phyloP scores from a whole-genome alignment of 2,113 vertebrate genomes.

The Takifugu flavidus region DNA sequence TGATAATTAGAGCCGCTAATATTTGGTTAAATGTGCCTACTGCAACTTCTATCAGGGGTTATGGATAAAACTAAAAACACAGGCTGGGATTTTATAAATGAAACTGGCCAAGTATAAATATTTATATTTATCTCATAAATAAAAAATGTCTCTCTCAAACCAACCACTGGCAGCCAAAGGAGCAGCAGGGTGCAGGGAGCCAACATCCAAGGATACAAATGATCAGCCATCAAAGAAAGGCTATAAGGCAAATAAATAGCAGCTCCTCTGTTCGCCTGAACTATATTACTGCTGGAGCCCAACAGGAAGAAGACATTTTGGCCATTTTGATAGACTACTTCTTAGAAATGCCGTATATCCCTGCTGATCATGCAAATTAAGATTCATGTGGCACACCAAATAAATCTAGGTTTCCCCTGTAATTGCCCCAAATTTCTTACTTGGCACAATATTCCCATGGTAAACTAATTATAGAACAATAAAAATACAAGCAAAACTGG shows the following conservation, averaged over 20 bases:
- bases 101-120: too few relatives aligned
- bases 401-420: constrained; percentile 12
- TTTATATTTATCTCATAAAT: too few relatives aligned
- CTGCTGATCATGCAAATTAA: constrained; percentile 27
- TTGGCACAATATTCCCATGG: too few relatives aligned
- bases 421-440: constrained; percentile 12
- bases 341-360: constrained; percentile 28
- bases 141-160: too few relatives aligned
- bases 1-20: too few relatives aligned
- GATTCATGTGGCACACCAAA: constrained; percentile 42
- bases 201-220: constrained; percentile 8
- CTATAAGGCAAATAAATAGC: constrained; percentile 26
- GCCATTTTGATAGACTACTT: constrained; percentile 41
- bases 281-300: constrained; percentile 6
- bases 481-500: not conserved
- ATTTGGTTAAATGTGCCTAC: too few relatives aligned
- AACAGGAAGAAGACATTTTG: constrained; percentile 17
- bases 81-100: too few relatives aligned
- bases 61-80: too few relatives aligned
- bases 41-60: too few relatives aligned
- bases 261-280: constrained; percentile 2
- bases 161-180: too few relatives aligned
- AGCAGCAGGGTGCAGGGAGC: too few relatives aligned
- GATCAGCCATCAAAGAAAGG: constrained; percentile 31
- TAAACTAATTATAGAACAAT: too few relatives aligned